A percentile compares a stretch with the other conserved stretches of the same genome.
These are phyloP conservation scores for Lamellibrachia luymesi DNA, from an alignment of 1,140 invertebrate species.

Conservation along the genomic window DNA sequence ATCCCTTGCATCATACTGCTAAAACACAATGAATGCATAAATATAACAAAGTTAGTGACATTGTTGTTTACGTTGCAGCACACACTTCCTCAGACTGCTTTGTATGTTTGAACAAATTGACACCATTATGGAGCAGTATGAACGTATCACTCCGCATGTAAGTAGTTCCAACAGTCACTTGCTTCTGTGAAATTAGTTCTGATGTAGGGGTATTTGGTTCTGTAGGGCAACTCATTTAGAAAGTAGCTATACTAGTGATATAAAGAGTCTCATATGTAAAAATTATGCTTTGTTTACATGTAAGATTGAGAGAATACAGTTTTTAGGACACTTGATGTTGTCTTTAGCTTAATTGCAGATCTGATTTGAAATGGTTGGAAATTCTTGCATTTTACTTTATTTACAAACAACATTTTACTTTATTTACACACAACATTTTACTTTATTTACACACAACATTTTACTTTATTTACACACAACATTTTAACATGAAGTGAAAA, in stretches of 20 bases:
- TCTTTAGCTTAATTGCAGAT: neutral
- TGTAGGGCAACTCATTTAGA: neutral
- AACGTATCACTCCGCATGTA: neutral
- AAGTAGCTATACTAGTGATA: neutral
- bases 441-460: neutral
- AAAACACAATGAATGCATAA: too few relatives aligned
- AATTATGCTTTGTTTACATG: neutral
- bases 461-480: neutral
- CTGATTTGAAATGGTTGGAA: neutral
- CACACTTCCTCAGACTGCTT: neutral
- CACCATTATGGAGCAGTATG: constrained; percentile 15
- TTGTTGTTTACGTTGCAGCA: constrained; percentile 6
- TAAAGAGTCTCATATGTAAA: neutral
- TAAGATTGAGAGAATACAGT: neutral
- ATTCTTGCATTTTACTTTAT: neutral
- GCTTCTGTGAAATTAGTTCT: neutral
- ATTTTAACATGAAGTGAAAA: neutral
- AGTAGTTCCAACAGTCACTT: neutral
- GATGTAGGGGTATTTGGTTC: neutral
- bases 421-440: neutral
- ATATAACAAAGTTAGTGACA: neutral
- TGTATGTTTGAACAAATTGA: constrained; percentile 15
- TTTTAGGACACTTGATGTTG: neutral
- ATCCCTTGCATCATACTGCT: too few relatives aligned
- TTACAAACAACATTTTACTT: neutral